phyloP scores from a whole-genome alignment of 2,113 vertebrate species.

The Microtus richardsoni region DNA sequence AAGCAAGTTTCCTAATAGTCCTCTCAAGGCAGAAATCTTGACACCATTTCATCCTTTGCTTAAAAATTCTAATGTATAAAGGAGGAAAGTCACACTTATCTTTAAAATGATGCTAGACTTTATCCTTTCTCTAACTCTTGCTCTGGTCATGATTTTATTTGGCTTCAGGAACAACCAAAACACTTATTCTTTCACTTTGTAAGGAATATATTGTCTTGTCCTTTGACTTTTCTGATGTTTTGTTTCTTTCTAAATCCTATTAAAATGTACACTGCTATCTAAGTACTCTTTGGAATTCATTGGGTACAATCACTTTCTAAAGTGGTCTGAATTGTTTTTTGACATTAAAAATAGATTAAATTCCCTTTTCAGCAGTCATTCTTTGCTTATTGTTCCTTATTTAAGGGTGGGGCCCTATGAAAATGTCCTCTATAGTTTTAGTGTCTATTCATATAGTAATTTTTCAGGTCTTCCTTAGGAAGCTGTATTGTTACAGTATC shows the following conservation, averaged over 20 bases:
- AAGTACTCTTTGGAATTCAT: neutral
- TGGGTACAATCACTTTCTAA: neutral
- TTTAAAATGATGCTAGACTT: slow-evolving; percentile 43
- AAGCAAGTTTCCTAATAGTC: neutral
- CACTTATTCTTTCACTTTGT: neutral
- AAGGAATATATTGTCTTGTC: neutral
- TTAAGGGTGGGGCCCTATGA: neutral
- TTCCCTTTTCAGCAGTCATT: neutral
- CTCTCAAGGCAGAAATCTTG: slow-evolving; percentile 46
- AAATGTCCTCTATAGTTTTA: neutral
- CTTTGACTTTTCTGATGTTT: slow-evolving; percentile 39
- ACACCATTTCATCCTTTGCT: neutral
- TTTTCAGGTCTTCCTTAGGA: neutral
- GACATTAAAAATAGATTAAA: slow-evolving; percentile 16
- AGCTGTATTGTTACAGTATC: neutral
- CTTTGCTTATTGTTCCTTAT: neutral
- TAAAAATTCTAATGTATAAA: slow-evolving; percentile 37
- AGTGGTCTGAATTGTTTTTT: neutral
- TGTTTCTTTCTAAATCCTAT: neutral
- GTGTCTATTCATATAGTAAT: neutral
- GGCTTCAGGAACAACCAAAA: neutral
- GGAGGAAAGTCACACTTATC: neutral
- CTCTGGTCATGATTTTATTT: neutral
- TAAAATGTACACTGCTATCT: neutral
- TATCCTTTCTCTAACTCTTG: neutral